A percentile compares a stretch with the other conserved stretches of the same genome.
Evolutionary conservation across 2,797 vertebrate species (phyloP).

Genomic region (Enteromius treurensis): DNA sequence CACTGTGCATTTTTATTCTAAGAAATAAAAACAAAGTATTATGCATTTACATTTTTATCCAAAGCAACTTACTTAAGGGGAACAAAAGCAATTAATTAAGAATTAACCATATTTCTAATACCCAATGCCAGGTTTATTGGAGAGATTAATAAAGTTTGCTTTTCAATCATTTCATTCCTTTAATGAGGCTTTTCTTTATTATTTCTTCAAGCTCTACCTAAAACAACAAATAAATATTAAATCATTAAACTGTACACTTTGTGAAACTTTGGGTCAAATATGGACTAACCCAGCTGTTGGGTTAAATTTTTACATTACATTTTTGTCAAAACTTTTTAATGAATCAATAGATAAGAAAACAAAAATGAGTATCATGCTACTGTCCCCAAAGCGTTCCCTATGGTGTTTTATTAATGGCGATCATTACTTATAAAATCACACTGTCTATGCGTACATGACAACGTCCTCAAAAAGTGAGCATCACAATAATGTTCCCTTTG

Average conservation of each 20-base stretch:
- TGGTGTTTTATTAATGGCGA: conserved; percentile 6
- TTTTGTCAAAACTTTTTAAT: background rate
- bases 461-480: conserved; percentile 8
- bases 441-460: background rate
- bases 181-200: background rate
- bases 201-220: background rate
- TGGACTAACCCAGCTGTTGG: too few species aligned
- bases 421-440: conserved; percentile 16
- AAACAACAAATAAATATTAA: background rate
- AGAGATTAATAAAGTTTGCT: background rate
- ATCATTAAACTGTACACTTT: background rate
- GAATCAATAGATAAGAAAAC: background rate
- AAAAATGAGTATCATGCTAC: background rate
- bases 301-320: too few species aligned
- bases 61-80: background rate
- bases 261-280: too few species aligned
- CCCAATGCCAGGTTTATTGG: background rate
- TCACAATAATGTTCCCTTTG: conserved; percentile 15
- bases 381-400: background rate
- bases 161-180: background rate
- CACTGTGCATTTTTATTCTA: background rate
- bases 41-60: background rate
- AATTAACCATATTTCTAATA: background rate
- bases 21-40: background rate
- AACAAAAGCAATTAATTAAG: background rate